A percentile compares a stretch with the other conserved stretches of the same genome.
These are phyloP conservation scores for Rosalia funebris DNA, from an alignment of 2,888 invertebrate genomes.

Conservation along the genomic window DNA sequence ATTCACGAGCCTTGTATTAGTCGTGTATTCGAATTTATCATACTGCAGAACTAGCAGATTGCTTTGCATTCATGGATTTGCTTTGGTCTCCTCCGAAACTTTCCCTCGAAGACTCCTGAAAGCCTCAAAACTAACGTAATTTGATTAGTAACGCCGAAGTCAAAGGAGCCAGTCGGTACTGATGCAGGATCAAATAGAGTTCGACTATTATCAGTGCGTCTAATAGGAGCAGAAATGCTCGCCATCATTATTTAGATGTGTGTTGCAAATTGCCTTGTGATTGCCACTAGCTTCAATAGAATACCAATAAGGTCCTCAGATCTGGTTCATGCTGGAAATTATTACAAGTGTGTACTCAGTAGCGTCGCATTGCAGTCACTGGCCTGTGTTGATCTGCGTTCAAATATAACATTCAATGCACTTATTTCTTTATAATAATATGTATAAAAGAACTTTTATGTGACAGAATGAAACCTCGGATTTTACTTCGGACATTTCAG, in stretches of 20 bases:
- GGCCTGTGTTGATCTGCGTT: too few species aligned
- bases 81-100: not conserved
- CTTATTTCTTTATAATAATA: too few species aligned
- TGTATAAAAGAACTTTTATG: too few species aligned
- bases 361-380: too few species aligned
- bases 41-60: too few species aligned
- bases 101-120: not conserved
- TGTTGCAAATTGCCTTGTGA: constrained; percentile 49
- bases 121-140: constrained; percentile 5
- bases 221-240: constrained; percentile 9
- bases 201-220: constrained; percentile 1
- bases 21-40: too few species aligned
- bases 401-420: too few species aligned
- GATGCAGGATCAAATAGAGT: not conserved
- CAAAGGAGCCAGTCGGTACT: not conserved
- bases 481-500: too few species aligned
- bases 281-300: constrained; percentile 45
- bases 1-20: too few species aligned
- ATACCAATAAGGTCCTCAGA: constrained; percentile 48
- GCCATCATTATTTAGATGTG: constrained; percentile 44
- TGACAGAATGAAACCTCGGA: too few species aligned
- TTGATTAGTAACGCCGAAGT: constrained; percentile 6
- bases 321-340: constrained; percentile 44
- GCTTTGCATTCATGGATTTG: too few species aligned
- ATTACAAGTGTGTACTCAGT: constrained; percentile 43